These are phyloP conservation scores for Amblyopsis rosae DNA, from an alignment of 2,113 vertebrate species.

Conservation along the genomic window DNA sequence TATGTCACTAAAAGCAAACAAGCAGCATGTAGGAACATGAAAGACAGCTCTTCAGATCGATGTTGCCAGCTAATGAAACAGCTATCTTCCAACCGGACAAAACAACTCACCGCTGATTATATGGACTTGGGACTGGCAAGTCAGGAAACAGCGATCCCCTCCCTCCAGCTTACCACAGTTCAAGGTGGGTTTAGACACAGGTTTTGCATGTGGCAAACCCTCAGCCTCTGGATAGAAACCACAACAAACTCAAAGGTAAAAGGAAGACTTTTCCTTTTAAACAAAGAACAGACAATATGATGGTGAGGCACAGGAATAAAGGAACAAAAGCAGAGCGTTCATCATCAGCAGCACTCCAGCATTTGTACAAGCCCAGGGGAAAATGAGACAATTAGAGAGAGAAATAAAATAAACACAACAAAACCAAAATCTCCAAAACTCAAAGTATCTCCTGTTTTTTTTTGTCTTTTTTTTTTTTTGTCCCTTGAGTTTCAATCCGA, in stretches of 20 bases:
- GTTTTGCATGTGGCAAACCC: constrained; percentile 70
- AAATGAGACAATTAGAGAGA: constrained; percentile 62
- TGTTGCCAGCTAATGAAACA: constrained; percentile 33
- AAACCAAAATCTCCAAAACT: constrained; percentile 88
- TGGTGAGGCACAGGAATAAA: neutral
- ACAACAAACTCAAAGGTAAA: constrained; percentile 78
- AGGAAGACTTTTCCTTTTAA: constrained; percentile 18
- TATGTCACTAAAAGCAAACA: constrained; percentile 53
- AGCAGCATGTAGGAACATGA: constrained; percentile 63
- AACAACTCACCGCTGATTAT: constrained; percentile 87
- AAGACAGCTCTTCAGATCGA: constrained; percentile 24
- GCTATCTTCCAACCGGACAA: neutral
- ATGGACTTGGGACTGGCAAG: constrained; percentile 87
- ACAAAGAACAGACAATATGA: constrained; percentile 7
- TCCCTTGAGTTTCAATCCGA: constrained; percentile 35
- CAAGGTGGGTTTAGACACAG: constrained; percentile 80
- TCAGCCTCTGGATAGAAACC: constrained; percentile 86
- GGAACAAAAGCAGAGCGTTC: constrained; percentile 20
- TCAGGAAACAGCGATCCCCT: constrained; percentile 89
- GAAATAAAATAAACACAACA: constrained; percentile 64
- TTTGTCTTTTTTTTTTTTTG: constrained; percentile 9
- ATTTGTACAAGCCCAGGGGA: constrained; percentile 56
- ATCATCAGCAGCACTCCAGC: constrained; percentile 3
- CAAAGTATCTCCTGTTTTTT: constrained; percentile 96
- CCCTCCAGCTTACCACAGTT: constrained; percentile 88